Conservation (phyloP, 2,888 invertebrate species). For the Caradrina clavipalpis region DNA sequence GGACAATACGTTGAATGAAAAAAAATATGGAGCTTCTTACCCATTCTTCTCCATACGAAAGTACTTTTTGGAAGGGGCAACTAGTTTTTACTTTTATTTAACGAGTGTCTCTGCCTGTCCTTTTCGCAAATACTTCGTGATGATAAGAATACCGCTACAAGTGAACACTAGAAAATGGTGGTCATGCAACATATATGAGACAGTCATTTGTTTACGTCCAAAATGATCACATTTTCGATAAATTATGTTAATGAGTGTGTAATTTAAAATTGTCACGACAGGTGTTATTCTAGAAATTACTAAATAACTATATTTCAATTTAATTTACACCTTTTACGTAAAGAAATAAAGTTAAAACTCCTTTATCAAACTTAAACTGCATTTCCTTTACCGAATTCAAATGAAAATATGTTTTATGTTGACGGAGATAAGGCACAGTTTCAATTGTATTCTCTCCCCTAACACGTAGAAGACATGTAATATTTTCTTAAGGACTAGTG, state of each 20-base stretch:
- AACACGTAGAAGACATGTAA: conserved; percentile 24
- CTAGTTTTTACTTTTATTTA: too few relatives aligned
- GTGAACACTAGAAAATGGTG: not conserved
- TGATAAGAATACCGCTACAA: not conserved
- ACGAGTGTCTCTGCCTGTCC: too few relatives aligned
- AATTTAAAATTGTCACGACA: conserved; percentile 56
- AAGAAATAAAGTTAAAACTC: not conserved
- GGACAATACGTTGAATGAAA: too few relatives aligned
- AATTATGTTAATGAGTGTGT: conserved; percentile 40
- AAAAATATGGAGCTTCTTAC: too few relatives aligned
- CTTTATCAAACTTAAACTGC: not conserved
- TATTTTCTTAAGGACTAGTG: conserved; percentile 59
- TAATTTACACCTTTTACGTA: accelerated
- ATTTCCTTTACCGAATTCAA: not conserved
- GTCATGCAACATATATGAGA: conserved; percentile 19
- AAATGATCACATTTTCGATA: conserved; percentile 13
- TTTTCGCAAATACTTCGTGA: too few relatives aligned
- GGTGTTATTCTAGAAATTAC: conserved; percentile 36
- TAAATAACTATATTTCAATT: not conserved
- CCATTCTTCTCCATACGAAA: too few relatives aligned
- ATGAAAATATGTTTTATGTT: not conserved
- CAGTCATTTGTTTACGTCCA: conserved; percentile 22
- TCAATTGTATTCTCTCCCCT: conserved; percentile 19
- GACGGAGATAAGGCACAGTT: accelerated
- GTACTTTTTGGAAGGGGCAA: too few relatives aligned